A percentile compares a stretch with the other conserved stretches of the same genome.
These are phyloP conservation scores for Paracyprichromis sp. DNA, from an alignment of 2,113 vertebrate genomes.

Conservation along the genomic window DNA sequence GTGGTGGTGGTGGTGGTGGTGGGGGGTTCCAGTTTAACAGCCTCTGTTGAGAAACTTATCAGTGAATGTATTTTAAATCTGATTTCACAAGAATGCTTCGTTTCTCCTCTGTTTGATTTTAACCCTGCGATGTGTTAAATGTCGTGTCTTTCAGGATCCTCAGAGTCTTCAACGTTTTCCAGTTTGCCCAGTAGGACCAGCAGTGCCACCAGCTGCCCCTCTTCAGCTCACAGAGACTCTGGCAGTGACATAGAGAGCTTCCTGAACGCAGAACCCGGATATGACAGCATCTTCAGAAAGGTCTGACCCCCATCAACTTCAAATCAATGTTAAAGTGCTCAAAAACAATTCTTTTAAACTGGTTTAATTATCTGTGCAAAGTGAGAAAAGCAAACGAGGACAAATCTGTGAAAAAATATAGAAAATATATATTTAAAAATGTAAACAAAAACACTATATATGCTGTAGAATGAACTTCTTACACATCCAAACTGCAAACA, in stretches of 20 bases:
- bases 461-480: not conserved
- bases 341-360: not conserved
- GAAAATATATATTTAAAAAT: not conserved
- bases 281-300: constrained; percentile 66
- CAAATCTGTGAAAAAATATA: not conserved
- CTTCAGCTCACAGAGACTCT: constrained; percentile 57
- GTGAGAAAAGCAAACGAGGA: not conserved
- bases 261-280: constrained; percentile 53
- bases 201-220: constrained; percentile 40
- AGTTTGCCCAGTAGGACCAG: constrained; percentile 39
- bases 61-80: not conserved
- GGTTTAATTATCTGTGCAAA: not conserved
- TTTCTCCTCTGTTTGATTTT: not conserved
- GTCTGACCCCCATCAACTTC: constrained; percentile 13
- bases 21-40: not conserved
- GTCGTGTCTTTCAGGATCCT: constrained; percentile 52
- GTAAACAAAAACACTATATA: not conserved
- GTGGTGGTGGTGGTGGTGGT: not conserved
- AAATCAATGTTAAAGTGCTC: fast-evolving
- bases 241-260: constrained; percentile 66
- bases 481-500: not conserved
- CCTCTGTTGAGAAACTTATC: not conserved
- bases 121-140: not conserved
- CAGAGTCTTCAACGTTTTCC: constrained; percentile 10
- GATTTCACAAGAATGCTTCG: not conserved